These are phyloP conservation scores for Lytechinus variegatus DNA, from an alignment of 35 echinoderm and acorn worm species.

Conservation along the genomic window DNA sequence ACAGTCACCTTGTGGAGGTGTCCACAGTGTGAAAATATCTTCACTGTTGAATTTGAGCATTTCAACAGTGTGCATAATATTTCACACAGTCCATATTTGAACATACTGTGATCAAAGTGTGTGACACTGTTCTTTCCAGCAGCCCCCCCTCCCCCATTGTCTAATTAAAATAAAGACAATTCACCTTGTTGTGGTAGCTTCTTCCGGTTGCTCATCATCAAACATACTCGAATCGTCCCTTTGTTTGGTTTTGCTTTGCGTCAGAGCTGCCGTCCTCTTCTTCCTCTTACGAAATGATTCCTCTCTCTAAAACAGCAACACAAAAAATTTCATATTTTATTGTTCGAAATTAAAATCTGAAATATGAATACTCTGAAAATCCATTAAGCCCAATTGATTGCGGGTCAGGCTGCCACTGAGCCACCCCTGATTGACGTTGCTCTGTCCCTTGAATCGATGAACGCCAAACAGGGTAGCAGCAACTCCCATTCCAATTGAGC, in stretches of 20 bases:
- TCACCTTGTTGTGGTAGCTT: background rate
- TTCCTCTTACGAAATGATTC: background rate
- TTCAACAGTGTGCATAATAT: too few species aligned
- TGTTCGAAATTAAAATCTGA: too few species aligned
- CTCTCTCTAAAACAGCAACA: background rate
- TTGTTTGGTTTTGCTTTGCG: background rate
- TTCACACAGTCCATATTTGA: too few species aligned
- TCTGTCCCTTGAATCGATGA: too few species aligned
- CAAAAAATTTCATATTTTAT: too few species aligned
- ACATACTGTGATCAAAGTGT: background rate
- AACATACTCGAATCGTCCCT: background rate
- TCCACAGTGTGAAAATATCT: too few species aligned
- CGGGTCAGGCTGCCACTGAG: background rate
- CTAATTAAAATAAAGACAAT: background rate
- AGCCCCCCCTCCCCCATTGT: background rate
- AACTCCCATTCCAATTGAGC: too few species aligned
- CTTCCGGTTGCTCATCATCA: background rate
- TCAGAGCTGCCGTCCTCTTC: background rate
- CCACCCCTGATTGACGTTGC: too few species aligned
- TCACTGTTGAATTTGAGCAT: too few species aligned
- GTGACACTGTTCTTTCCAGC: background rate
- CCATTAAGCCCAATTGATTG: background rate
- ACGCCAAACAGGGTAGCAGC: too few species aligned
- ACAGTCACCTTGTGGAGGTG: too few species aligned
- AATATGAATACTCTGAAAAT: too few species aligned